Base-by-base conservation (phyloP, 1,140 invertebrate species). In the Cepaea nemoralis region DNA sequence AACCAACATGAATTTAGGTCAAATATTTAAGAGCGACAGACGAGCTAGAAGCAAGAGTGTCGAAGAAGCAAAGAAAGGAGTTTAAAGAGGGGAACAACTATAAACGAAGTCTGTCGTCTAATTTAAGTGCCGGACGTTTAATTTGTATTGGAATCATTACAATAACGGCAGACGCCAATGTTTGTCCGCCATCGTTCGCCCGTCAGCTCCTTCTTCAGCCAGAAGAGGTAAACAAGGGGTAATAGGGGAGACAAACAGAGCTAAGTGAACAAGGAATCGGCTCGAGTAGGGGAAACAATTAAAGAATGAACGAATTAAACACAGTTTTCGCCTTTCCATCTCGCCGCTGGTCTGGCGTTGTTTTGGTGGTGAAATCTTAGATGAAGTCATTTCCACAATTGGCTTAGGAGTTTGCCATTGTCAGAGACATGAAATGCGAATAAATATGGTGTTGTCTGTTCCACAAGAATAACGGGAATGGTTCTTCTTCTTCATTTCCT, bases 131-230 rank as follows among this genome's bases (percentile, higher is more conserved):
- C 31, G 75, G 39, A 3, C 75, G 75, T 66, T 77, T 77, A 35
- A 77, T 66, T 77, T 77, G 48, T 59, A 59, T 63, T 59, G 48
- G 50, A 37, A 42, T 42, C 39, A 59, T 77, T 48, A 77, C 55
- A 77, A 77, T 66, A 77, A 77, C 75, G 75, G 59, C 75, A 77
- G 75, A 77, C 75, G 75, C 55, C 50, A 77, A 55, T 77, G 75
- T 77, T 77, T 77, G 75, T 35, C 55, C 50, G 55, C 75, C n/a
- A 66, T 40, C n/a, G 50, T n/a, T 39, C 71, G 75, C 35, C 24
- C 19, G 33, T 50, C 55, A 77, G 75, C 75, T 50, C 75, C 74
- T 55, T 31, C 75, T 77, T 77, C 50, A 63, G 39, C 33, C 75
- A 63, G 75, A 77, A 63, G 75, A 14, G 75, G 59, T 77, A 55